A percentile compares a stretch with the other conserved stretches of the same genome.
Evolutionary conservation across 2,113 vertebrate genomes (phyloP).

Genomic region (Sphaerodactylus townsendi): DNA sequence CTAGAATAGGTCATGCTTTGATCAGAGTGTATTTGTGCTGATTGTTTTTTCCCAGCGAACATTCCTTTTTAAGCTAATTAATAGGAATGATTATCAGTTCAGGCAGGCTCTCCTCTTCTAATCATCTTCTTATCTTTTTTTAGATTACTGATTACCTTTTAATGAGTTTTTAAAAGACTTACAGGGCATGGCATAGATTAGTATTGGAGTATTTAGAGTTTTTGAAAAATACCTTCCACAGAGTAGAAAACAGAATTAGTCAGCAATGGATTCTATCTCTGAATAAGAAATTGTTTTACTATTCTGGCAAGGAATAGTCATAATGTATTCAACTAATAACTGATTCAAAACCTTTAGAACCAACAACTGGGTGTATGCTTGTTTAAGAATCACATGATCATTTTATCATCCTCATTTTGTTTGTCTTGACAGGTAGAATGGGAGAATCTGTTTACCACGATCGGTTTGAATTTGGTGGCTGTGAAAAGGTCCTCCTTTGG

Average conservation of each 20-base stretch:
- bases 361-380: neutral
- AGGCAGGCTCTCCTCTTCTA: neutral
- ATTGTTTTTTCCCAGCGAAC: neutral
- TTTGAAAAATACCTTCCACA: neutral
- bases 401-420: neutral
- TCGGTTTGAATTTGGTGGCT: conserved; percentile 76
- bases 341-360: neutral
- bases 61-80: neutral
- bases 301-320: neutral
- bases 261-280: neutral
- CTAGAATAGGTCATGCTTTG: neutral
- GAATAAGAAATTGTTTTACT: neutral
- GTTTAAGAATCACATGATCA: neutral
- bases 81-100: neutral
- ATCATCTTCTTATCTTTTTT: neutral
- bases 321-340: neutral
- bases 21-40: neutral
- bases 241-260: neutral
- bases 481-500: conserved; percentile 88
- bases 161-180: neutral
- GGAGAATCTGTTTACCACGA: conserved; percentile 78
- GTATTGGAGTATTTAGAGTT: neutral
- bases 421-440: conserved; percentile 82
- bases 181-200: neutral
- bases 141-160: neutral